Evolutionary conservation across 2,797 vertebrate genomes (phyloP).

Genomic region (Pristis pectinata): DNA sequence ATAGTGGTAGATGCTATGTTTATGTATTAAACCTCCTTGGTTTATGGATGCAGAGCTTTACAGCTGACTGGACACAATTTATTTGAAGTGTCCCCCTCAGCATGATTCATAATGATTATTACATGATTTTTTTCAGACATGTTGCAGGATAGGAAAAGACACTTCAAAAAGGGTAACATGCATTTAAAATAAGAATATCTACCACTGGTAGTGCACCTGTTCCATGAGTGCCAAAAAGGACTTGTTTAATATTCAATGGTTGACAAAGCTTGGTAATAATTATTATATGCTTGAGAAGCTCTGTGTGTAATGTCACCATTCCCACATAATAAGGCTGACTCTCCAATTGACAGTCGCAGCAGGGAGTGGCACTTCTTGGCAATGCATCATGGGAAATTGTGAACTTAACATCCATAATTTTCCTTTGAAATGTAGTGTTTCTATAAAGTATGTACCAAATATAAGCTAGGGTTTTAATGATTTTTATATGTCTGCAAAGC

Average conservation of each 20-base stretch:
- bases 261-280: constrained; percentile 19
- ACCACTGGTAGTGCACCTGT: not conserved
- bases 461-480: not conserved
- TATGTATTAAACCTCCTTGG: not conserved
- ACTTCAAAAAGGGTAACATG: not conserved
- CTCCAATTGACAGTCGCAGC: not conserved
- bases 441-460: not conserved
- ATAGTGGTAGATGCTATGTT: not conserved
- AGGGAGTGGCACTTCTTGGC: not conserved
- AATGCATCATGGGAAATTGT: not conserved
- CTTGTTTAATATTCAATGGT: constrained; percentile 26
- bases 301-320: not conserved
- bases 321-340: not conserved
- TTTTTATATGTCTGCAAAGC: not conserved
- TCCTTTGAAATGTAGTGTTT: not conserved
- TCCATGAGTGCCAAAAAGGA: not conserved
- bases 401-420: not conserved
- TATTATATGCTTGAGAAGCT: not conserved
- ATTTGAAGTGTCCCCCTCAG: not conserved
- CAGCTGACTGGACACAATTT: not conserved
- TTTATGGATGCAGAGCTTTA: not conserved
- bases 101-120: not conserved
- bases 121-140: not conserved
- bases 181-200: constrained; percentile 16
- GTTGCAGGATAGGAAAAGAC: not conserved